A percentile compares a stretch with the other conserved stretches of the same genome.
phyloP scores from a whole-genome alignment of 2,888 invertebrate genomes.

The Erynnis tages region DNA sequence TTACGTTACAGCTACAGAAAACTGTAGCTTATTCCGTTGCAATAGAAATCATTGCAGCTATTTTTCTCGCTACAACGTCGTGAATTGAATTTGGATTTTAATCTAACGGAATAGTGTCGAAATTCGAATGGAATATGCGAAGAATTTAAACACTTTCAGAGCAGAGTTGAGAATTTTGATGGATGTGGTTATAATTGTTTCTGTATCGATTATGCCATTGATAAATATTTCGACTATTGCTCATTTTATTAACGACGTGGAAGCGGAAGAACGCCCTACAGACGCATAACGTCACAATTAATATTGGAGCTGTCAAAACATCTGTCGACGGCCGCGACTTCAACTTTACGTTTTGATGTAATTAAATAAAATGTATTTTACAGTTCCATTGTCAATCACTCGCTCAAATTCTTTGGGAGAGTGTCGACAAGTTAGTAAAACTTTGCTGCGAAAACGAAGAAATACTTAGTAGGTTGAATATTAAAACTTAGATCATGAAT shows the following conservation, averaged over 20 bases:
- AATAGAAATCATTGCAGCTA: constrained; percentile 33
- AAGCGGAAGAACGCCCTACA: constrained; percentile 75
- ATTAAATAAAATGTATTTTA: constrained; percentile 49
- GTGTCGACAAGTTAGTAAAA: no score
- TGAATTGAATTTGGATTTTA: constrained; percentile 47
- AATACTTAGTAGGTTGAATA: no score
- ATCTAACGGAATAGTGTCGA: constrained; percentile 38
- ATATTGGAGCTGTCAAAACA: constrained; percentile 77
- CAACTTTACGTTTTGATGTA: constrained; percentile 59
- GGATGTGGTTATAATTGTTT: constrained; percentile 81
- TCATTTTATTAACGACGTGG: constrained; percentile 81
- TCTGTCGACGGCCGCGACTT: constrained; percentile 59
- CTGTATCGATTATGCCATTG: constrained; percentile 82
- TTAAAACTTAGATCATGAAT: no score
- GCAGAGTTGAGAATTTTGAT: constrained; percentile 75
- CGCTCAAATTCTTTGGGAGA: not conserved
- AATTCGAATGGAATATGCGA: constrained; percentile 37
- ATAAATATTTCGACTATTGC: constrained; percentile 80
- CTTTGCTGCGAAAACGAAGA: no score
- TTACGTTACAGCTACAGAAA: constrained; percentile 36
- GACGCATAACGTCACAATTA: constrained; percentile 77
- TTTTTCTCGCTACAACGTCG: not conserved
- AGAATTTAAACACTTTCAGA: constrained; percentile 51
- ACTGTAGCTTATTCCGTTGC: constrained; percentile 42
- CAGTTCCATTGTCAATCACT: constrained; percentile 1